phyloP scores from a whole-genome alignment of 2,888 invertebrate genomes.

The Molorchus minor region DNA sequence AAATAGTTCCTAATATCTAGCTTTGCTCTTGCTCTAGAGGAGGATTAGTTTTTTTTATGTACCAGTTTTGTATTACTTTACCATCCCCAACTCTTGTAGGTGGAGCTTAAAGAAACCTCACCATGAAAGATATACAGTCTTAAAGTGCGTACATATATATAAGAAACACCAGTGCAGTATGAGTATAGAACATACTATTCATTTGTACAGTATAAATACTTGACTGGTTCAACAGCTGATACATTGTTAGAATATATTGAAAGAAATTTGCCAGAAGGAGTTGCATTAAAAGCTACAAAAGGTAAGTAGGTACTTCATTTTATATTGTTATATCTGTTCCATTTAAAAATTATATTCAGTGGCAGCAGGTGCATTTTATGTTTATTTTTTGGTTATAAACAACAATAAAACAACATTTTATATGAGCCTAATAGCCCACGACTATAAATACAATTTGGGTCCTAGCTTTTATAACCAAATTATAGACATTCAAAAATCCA shows the following conservation, averaged over 20 bases:
- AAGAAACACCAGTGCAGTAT: conserved; percentile 96
- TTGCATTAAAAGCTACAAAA: conserved; percentile 91
- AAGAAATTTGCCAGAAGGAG: conserved; percentile 96
- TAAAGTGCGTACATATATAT: conserved; percentile 88
- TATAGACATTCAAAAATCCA: too few relatives aligned
- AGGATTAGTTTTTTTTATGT: neutral
- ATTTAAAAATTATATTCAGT: too few relatives aligned
- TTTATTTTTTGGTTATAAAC: too few relatives aligned
- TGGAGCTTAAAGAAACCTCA: conserved; percentile 77
- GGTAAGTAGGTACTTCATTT: too few relatives aligned
- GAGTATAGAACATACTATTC: conserved; percentile 93
- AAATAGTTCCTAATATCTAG: too few relatives aligned
- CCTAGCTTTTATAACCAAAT: too few relatives aligned
- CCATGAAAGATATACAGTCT: conserved; percentile 80
- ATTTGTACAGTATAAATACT: conserved; percentile 79
- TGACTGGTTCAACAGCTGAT: conserved; percentile 95
- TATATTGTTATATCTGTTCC: too few relatives aligned
- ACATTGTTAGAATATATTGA: conserved; percentile 96
- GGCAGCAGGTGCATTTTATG: too few relatives aligned
- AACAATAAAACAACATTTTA: too few relatives aligned
- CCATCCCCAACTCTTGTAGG: too few relatives aligned
- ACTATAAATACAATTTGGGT: too few relatives aligned
- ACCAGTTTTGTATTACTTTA: neutral
- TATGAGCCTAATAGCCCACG: too few relatives aligned
- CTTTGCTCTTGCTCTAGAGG: neutral